Base-by-base conservation (phyloP, 1,140 invertebrate genomes). In the Bradysia coprophila region DNA sequence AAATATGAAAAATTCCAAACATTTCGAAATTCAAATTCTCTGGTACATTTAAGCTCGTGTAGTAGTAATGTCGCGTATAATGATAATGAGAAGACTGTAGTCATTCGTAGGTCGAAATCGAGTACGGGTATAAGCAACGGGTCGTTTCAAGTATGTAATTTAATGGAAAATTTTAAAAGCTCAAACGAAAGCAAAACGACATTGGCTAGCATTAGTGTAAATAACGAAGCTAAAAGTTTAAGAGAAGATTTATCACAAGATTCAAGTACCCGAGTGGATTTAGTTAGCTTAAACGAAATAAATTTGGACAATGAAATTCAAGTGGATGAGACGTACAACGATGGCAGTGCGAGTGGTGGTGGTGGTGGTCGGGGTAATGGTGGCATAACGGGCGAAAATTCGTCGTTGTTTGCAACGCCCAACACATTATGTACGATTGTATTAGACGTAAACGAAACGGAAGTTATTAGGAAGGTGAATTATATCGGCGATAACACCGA, bases 201-300 rank as follows among this genome's bases (percentile, higher is more conserved):
- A 28, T 6, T 13, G 24, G 24, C 24, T 13, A 28, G 24, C 13
- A 9, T n/a, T 18, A 15, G 16, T 24, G 23, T 6, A 21, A 3
- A 13, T 13, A 10, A 31, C 21, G 15, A 23, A 16, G 38, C 16
- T 11, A 41, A 18, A 15, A 23, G n/a, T n/a, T 24, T 41, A 24
- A 41, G 24, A 19, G 39, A 41, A 28, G 39, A 41, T 41, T 16
- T 13, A 39, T 20, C 16, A 20, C n/a, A 41, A 15, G 39, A 41
- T 24, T 41, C 31, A 16, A 41, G 39, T 18, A 31, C 10, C 10
- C 16, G 23, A 19, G 21, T 39, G 21, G 38, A 16, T 22, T 39
- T 22, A 22, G 19, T 16, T 20, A 21, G 21, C 11, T 39, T 20
- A 39, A 39, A 39, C 21, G 38, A 22, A 20, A 39, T 28, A 28